phyloP scores from a whole-genome alignment of 2,113 vertebrate species.

The Microtus montanus region DNA sequence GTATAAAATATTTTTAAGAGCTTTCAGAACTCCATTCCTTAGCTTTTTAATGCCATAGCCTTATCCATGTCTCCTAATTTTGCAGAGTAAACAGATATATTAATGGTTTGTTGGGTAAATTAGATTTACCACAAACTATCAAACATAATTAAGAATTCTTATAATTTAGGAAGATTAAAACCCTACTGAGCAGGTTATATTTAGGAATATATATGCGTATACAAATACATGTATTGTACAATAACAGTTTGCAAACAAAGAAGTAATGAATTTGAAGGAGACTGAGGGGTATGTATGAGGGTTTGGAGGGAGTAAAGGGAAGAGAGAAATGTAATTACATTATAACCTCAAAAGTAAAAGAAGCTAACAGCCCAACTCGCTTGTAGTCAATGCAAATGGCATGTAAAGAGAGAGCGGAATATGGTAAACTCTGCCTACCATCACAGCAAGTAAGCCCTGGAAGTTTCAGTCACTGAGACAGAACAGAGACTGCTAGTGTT shows the following conservation, averaged over 20 bases:
- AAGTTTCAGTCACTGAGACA: background rate
- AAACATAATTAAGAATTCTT: constrained; percentile 35
- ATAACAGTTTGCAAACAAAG: background rate
- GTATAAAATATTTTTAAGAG: background rate
- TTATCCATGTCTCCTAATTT: background rate
- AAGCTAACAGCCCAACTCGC: background rate
- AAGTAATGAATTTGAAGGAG: background rate
- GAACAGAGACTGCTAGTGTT: background rate
- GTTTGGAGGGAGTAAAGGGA: background rate
- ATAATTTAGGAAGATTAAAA: background rate
- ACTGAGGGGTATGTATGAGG: background rate
- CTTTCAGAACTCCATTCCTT: background rate
- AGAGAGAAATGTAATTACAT: background rate
- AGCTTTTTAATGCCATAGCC: background rate
- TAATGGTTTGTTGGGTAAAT: background rate
- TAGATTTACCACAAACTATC: constrained; percentile 3
- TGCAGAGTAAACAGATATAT: background rate
- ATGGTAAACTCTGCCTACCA: background rate
- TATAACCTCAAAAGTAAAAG: background rate
- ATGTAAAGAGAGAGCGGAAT: background rate
- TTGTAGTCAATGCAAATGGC: background rate
- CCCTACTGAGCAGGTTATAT: background rate
- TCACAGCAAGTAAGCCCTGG: background rate
- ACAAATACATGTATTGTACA: background rate
- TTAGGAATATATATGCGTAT: background rate